A percentile compares a stretch with the other conserved stretches of the same genome.
Evolutionary conservation across 2,113 vertebrate genomes (phyloP).

Genomic region (Ailuropoda melanoleuca): DNA sequence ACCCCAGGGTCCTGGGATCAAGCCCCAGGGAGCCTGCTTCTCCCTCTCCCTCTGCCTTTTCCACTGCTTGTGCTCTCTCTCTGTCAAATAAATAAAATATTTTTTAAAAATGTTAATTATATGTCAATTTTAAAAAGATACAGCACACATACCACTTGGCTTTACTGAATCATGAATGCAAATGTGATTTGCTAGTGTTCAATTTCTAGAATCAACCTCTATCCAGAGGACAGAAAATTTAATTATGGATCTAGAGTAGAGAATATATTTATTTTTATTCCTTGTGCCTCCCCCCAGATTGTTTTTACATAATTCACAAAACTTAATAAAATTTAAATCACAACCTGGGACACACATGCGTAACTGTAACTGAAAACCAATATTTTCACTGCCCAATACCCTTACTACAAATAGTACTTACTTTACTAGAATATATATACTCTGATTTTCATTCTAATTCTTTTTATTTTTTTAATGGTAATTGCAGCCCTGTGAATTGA

Average conservation of each 20-base stretch:
- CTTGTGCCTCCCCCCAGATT: background rate
- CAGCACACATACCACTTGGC: background rate
- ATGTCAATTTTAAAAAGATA: background rate
- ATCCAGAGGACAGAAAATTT: background rate
- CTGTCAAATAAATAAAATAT: no score
- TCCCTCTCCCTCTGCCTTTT: no score
- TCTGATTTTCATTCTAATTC: background rate
- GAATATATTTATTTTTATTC: background rate
- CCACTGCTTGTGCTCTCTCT: no score
- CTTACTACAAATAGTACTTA: background rate
- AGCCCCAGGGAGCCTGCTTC: no score
- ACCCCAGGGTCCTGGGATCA: no score
- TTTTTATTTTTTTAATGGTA: background rate
- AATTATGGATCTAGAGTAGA: background rate
- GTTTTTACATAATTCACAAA: background rate
- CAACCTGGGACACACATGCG: background rate
- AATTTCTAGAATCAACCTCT: background rate
- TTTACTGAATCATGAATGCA: background rate
- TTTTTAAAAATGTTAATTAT: background rate
- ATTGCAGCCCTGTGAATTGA: background rate
- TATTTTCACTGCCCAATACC: background rate
- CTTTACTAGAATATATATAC: background rate
- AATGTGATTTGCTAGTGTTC: background rate
- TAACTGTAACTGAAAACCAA: background rate
- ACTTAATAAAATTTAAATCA: slow-evolving; percentile 29